Conservation (phyloP, 2,888 invertebrate species). For the Trichopoda pennipes region DNA sequence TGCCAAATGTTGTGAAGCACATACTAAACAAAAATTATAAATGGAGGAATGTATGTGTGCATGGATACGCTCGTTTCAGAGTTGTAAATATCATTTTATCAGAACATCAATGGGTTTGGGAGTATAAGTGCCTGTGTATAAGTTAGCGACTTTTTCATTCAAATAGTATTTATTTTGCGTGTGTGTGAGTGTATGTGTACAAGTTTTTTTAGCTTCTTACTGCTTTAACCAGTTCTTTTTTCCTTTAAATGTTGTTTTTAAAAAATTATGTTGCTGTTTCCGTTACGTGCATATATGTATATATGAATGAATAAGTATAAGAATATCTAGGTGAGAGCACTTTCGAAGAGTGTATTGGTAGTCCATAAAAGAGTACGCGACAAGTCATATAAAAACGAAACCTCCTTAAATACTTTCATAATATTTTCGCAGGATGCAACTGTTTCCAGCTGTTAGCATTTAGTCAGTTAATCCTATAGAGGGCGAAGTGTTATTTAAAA, state of each 20-base stretch:
- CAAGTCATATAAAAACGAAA: slow-evolving; percentile 39
- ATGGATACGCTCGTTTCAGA: slow-evolving; percentile 1
- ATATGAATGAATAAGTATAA: neutral
- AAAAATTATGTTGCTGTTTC: slow-evolving; percentile 19
- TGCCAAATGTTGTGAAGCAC: slow-evolving; percentile 10
- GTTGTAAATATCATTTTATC: slow-evolving; percentile 27
- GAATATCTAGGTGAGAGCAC: neutral
- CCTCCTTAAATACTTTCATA: slow-evolving; percentile 54
- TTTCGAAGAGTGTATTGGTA: slow-evolving; percentile 7
- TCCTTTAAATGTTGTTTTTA: neutral
- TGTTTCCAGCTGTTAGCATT: neutral
- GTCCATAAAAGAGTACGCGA: slow-evolving; percentile 12
- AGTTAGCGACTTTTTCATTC: neutral
- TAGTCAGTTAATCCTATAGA: neutral
- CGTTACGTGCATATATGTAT: slow-evolving; percentile 12
- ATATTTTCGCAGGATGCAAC: slow-evolving; percentile 38
- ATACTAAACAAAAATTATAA: neutral
- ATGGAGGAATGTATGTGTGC: neutral
- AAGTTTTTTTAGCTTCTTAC: neutral
- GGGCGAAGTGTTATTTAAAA: neutral
- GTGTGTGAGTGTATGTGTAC: neutral
- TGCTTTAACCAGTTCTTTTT: neutral
- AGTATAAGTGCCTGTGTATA: neutral
- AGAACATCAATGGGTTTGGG: slow-evolving; percentile 5
- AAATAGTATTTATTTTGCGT: neutral